Percentiles rank a stretch among this genome's conserved stretches.
phyloP scores from a whole-genome alignment of 2,797 vertebrate genomes.

The Pygocentrus nattereri region DNA sequence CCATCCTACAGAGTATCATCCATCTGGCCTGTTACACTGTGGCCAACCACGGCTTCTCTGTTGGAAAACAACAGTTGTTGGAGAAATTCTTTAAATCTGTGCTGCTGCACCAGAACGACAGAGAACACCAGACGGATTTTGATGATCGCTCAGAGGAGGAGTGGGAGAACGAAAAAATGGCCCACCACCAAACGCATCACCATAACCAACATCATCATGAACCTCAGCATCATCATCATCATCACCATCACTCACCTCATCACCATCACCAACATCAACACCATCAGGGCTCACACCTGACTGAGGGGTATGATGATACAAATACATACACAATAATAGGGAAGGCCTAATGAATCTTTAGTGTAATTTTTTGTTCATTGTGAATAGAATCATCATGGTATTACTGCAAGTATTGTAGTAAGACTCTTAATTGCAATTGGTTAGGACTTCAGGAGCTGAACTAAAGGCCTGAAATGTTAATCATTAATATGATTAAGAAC shows the following conservation, averaged over 20 bases:
- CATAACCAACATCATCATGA: constrained; percentile 51
- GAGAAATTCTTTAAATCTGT: constrained; percentile 56
- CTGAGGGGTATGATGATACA: constrained; percentile 63
- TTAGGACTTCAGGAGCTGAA: too few relatives aligned
- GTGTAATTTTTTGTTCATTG: too few relatives aligned
- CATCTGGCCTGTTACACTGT: constrained; percentile 22
- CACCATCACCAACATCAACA: constrained; percentile 32
- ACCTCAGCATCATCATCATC: constrained; percentile 58
- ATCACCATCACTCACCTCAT: constrained; percentile 53
- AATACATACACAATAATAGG: too few relatives aligned
- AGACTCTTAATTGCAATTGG: too few relatives aligned
- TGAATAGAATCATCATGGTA: too few relatives aligned
- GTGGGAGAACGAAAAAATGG: constrained; percentile 54
- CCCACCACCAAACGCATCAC: constrained; percentile 61
- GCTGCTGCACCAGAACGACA: constrained; percentile 54
- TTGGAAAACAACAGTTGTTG: constrained; percentile 62
- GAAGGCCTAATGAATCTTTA: too few relatives aligned
- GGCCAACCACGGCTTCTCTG: constrained; percentile 30
- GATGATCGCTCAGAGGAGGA: constrained; percentile 61
- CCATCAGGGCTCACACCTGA: constrained; percentile 50
- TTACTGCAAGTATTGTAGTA: too few relatives aligned
- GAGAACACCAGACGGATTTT: constrained; percentile 19
- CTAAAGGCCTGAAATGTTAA: too few relatives aligned
- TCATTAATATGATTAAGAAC: too few relatives aligned
- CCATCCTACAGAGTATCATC: background rate